Evolutionary conservation across 2,113 vertebrate species (phyloP).

Genomic region (Nannospalax galili): DNA sequence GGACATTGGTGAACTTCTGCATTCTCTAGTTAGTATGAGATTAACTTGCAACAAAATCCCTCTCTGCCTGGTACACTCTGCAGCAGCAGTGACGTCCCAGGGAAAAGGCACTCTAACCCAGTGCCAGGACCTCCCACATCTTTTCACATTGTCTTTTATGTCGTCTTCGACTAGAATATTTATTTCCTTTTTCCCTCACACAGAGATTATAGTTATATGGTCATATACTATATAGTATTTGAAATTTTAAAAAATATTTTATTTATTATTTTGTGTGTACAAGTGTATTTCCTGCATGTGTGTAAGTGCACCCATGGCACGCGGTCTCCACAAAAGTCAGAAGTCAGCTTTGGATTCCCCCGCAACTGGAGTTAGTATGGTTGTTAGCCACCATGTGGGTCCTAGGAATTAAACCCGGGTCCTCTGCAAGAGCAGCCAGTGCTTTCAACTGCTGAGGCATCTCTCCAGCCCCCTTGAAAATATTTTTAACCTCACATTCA

Average conservation of each 20-base stretch:
- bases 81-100: not conserved
- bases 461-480: not conserved
- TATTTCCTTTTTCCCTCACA: not conserved
- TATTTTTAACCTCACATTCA: not conserved
- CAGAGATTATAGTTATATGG: not conserved
- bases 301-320: too few relatives aligned
- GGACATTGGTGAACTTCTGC: not conserved
- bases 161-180: not conserved
- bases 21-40: not conserved
- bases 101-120: too few relatives aligned
- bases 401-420: not conserved
- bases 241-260: slow-evolving; percentile 16
- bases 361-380: not conserved
- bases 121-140: not conserved
- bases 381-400: not conserved
- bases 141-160: not conserved
- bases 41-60: not conserved
- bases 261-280: not conserved
- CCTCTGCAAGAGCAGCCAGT: not conserved
- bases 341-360: not conserved
- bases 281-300: too few relatives aligned
- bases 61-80: not conserved
- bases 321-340: too few relatives aligned
- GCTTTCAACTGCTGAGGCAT: not conserved
- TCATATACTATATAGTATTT: slow-evolving; percentile 16